Conservation (phyloP, 2,113 vertebrate genomes). For the Oryzias curvinotus region DNA sequence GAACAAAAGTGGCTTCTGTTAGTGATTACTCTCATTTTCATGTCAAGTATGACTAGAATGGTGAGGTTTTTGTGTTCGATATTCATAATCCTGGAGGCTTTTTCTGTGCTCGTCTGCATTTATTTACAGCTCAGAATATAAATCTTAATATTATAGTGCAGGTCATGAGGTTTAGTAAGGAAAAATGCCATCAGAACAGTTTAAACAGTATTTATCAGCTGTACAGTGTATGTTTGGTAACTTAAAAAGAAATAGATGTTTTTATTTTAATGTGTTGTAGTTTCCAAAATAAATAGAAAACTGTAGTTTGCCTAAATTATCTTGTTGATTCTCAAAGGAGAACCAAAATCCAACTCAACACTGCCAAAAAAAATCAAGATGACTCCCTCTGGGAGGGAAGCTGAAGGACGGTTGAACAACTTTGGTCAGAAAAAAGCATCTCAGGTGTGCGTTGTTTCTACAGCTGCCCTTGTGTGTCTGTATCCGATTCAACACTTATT, state of each 20-base stretch:
- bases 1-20: constrained; percentile 33
- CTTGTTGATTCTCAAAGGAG: constrained; percentile 20
- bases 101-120: constrained; percentile 40
- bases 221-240: constrained; percentile 25
- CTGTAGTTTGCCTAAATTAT: constrained; percentile 15
- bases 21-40: constrained; percentile 40
- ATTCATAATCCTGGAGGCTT: constrained; percentile 30
- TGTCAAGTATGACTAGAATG: constrained; percentile 39
- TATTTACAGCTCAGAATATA: constrained; percentile 26
- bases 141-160: constrained; percentile 42
- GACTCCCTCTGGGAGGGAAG: constrained; percentile 59
- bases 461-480: constrained; percentile 4
- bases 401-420: constrained; percentile 67
- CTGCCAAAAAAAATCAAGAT: constrained; percentile 55
- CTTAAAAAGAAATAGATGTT: constrained; percentile 10
- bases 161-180: constrained; percentile 36
- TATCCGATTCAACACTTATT: constrained; percentile 30
- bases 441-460: constrained; percentile 60
- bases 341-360: constrained; percentile 47
- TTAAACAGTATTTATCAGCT: constrained; percentile 39
- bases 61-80: constrained; percentile 27
- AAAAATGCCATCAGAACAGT: constrained; percentile 32
- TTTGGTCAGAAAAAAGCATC: constrained; percentile 61
- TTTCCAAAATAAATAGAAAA: constrained; percentile 23
- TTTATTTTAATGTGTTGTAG: constrained; percentile 24